phyloP scores from a whole-genome alignment of 2,797 vertebrate species.

The Denticeps clupeoides region DNA sequence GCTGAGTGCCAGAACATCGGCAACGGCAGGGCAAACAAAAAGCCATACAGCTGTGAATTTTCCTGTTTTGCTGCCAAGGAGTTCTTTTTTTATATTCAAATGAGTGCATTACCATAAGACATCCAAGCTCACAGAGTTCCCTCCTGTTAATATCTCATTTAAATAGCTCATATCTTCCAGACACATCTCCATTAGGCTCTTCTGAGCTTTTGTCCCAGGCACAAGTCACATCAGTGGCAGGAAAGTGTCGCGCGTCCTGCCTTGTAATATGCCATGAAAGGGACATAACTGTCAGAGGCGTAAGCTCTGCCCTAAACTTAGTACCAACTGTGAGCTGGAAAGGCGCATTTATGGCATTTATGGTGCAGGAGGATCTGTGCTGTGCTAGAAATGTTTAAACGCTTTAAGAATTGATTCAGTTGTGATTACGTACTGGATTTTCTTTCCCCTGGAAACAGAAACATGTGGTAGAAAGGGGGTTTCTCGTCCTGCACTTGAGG shows the following conservation, averaged over 20 bases:
- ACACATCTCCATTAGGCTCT: constrained; percentile 53
- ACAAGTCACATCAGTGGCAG: constrained; percentile 55
- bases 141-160: constrained; percentile 66
- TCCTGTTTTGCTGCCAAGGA: constrained; percentile 21
- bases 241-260: constrained; percentile 51
- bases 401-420: no score
- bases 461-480: no score
- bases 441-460: no score
- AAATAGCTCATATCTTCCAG: constrained; percentile 73
- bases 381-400: no score
- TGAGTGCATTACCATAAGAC: constrained; percentile 72
- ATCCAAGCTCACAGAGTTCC: constrained; percentile 53
- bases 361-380: no score
- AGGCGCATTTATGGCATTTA: no score
- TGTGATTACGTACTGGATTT: no score
- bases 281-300: constrained; percentile 52
- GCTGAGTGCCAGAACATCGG: constrained; percentile 24
- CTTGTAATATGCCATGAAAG: constrained; percentile 61
- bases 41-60: no score
- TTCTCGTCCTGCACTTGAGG: no score
- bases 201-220: constrained; percentile 60
- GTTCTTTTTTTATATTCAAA: constrained; percentile 75
- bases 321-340: no score
- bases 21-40: no score
- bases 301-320: constrained; percentile 58